Evolutionary conservation across 1,140 invertebrate genomes (phyloP).

Genomic region (Periplaneta americana): DNA sequence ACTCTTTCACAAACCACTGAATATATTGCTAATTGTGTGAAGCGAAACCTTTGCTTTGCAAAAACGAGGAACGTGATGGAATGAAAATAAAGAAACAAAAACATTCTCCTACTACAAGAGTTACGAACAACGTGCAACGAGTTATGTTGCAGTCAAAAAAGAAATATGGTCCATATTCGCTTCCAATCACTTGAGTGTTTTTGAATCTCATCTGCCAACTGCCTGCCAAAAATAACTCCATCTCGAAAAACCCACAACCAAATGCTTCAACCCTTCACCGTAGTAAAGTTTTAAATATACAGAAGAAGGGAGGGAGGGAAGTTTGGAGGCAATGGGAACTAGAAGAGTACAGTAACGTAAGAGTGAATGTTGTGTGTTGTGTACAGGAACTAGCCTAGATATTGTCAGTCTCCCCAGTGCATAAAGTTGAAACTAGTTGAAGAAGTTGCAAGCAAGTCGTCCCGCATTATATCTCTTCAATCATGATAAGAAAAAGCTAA

Average conservation of each 20-base stretch:
- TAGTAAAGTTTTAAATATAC: background rate
- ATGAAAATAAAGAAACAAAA: background rate
- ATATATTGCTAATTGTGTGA: background rate
- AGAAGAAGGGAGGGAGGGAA: background rate
- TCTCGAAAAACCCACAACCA: constrained; percentile 3
- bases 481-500: background rate
- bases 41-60: background rate
- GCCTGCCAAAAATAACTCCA: background rate
- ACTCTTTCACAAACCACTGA: background rate
- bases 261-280: constrained; percentile 3
- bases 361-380: too few relatives aligned
- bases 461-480: background rate
- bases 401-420: background rate
- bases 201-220: background rate
- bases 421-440: background rate
- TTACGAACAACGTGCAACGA: background rate
- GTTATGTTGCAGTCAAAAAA: background rate
- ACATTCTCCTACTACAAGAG: background rate
- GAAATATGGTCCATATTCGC: background rate
- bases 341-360: background rate
- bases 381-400: constrained; percentile 1
- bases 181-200: background rate
- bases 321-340: too few relatives aligned
- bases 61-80: background rate
- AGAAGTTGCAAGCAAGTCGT: background rate